Conservation (phyloP, 2,888 invertebrate species). For the Tricholauxania praeusta region DNA sequence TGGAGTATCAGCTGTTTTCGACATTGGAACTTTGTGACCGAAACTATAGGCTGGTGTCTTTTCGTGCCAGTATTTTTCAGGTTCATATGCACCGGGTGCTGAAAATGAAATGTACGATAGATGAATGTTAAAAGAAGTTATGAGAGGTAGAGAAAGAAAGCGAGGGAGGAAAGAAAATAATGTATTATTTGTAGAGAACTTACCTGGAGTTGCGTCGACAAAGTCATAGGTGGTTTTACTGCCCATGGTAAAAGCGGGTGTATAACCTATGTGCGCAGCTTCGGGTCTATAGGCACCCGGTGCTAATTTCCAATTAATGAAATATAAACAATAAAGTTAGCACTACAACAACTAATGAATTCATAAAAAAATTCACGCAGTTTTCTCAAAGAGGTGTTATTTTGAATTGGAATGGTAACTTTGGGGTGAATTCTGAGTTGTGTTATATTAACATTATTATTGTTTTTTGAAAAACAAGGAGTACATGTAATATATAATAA, state of each 20-base stretch:
- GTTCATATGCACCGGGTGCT: constrained; percentile 74
- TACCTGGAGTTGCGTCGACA: constrained; percentile 59
- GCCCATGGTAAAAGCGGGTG: constrained; percentile 72
- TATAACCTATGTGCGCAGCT: constrained; percentile 69
- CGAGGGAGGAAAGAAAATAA: too few species aligned
- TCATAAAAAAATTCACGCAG: background rate
- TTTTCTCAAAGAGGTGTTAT: too few species aligned
- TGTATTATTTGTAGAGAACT: constrained; percentile 35
- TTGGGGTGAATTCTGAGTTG: too few species aligned
- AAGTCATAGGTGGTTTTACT: constrained; percentile 67
- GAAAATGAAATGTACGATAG: constrained; percentile 64
- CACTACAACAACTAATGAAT: constrained; percentile 15
- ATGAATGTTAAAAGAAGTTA: too few species aligned
- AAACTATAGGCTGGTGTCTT: constrained; percentile 68
- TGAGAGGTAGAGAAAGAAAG: too few species aligned
- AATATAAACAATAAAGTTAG: constrained; percentile 18
- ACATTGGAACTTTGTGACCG: constrained; percentile 68
- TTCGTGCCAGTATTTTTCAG: constrained; percentile 72
- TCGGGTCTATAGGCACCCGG: constrained; percentile 73
- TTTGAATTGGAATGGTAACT: too few species aligned
- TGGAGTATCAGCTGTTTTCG: constrained; percentile 67
- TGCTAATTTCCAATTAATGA: constrained; percentile 50
- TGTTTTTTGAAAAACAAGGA: too few species aligned
- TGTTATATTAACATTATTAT: too few species aligned
- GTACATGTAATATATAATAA: too few species aligned